Conservation (phyloP, 2,113 vertebrate genomes). For the Balaeniceps rex region DNA sequence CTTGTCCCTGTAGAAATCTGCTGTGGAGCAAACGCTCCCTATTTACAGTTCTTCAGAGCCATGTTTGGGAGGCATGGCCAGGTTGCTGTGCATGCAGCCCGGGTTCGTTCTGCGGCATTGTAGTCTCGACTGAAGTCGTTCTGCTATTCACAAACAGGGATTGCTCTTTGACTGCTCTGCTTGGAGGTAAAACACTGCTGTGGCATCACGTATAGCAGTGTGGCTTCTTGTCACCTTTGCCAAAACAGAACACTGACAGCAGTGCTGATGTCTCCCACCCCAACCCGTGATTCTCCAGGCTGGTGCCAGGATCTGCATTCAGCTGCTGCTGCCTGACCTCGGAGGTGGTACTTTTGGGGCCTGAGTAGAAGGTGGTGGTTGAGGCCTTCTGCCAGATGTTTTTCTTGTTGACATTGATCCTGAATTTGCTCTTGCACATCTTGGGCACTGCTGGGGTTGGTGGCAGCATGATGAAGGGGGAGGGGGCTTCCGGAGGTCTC, state of each 20-base stretch:
- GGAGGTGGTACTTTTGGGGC: not conserved
- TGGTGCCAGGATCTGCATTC: not conserved
- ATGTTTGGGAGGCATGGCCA: rapidly evolving
- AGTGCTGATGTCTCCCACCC: not conserved
- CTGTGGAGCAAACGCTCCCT: not conserved
- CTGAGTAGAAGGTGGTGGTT: not conserved
- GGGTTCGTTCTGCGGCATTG: not conserved
- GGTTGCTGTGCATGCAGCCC: rapidly evolving
- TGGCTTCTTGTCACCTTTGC: not conserved
- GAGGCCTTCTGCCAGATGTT: not conserved
- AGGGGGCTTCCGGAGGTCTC: not conserved
- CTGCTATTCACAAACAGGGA: not conserved
- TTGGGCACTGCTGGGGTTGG: not conserved
- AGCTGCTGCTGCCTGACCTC: not conserved
- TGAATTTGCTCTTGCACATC: not conserved
- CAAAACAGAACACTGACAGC: not conserved
- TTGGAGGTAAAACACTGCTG: not conserved
- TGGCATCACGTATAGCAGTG: not conserved
- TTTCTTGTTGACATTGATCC: not conserved
- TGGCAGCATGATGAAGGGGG: not conserved
- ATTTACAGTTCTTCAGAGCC: not conserved
- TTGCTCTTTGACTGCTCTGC: not conserved
- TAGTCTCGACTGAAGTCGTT: not conserved
- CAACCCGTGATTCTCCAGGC: rapidly evolving
- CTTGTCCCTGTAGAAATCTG: not conserved